Evolutionary conservation across 2,113 vertebrate species (phyloP).

Genomic region (Arenaria interpres): DNA sequence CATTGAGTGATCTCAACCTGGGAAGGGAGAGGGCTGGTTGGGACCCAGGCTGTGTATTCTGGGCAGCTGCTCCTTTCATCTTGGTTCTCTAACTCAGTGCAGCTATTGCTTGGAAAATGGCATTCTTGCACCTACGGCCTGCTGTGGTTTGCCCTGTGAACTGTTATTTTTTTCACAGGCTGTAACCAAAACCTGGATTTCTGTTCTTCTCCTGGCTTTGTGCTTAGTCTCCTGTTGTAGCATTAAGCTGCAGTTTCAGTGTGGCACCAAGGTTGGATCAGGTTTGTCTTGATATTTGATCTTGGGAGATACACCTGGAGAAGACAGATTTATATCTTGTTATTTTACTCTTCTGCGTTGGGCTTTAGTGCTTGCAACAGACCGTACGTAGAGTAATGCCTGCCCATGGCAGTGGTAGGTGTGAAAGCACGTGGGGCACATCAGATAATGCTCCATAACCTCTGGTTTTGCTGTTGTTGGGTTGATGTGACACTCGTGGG

Average conservation of each 20-base stretch:
- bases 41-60: background rate
- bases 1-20: rapidly evolving
- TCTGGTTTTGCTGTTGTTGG: background rate
- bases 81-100: background rate
- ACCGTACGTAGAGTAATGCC: rapidly evolving
- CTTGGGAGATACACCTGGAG: background rate
- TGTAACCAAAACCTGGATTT: background rate
- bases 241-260: background rate
- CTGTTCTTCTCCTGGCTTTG: background rate
- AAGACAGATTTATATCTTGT: background rate
- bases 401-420: rapidly evolving
- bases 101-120: background rate
- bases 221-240: background rate
- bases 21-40: background rate
- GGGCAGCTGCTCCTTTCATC: background rate
- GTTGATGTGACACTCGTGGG: background rate
- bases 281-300: background rate
- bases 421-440: background rate
- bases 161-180: background rate
- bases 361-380: background rate
- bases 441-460: rapidly evolving
- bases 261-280: background rate
- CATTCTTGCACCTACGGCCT: background rate
- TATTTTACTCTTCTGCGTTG: background rate
- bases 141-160: rapidly evolving